Evolutionary conservation across 2,113 vertebrate genomes (phyloP).

Genomic region (Australoheros scitulus): DNA sequence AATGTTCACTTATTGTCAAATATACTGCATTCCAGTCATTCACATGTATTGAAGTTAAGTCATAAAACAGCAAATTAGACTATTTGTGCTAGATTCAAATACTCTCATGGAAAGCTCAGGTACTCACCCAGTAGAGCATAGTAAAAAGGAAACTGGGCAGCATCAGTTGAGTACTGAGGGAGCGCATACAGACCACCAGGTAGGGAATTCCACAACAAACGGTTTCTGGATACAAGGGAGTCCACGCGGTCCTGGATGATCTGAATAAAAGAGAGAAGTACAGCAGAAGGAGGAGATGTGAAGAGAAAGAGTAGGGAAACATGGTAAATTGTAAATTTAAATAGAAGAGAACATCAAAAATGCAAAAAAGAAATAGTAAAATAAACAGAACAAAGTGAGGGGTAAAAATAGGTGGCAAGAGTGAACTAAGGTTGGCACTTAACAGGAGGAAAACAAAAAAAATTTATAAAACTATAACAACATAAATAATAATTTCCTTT

Average conservation of each 20-base stretch:
- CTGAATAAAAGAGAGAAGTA: conserved; percentile 40
- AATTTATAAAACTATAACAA: neutral
- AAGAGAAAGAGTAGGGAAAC: neutral
- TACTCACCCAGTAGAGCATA: conserved; percentile 79
- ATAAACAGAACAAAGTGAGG: neutral
- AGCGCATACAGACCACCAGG: conserved; percentile 81
- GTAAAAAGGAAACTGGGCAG: conserved; percentile 81
- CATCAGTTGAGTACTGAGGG: conserved; percentile 81
- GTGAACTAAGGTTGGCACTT: neutral
- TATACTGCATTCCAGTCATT: neutral
- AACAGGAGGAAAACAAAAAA: neutral
- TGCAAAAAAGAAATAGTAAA: neutral
- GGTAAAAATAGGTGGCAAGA: neutral
- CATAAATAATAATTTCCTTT: neutral
- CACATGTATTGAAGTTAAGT: neutral
- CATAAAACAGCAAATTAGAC: neutral
- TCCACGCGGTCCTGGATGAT: conserved; percentile 82
- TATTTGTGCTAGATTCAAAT: neutral
- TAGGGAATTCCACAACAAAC: conserved; percentile 80
- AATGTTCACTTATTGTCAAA: neutral
- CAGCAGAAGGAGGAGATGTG: neutral
- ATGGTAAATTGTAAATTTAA: neutral
- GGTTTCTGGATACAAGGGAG: conserved; percentile 78
- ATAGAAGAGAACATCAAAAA: neutral
- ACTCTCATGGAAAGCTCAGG: neutral